Evolutionary conservation across 2,888 invertebrate species (phyloP).

Genomic region (Nomada hirtipes): DNA sequence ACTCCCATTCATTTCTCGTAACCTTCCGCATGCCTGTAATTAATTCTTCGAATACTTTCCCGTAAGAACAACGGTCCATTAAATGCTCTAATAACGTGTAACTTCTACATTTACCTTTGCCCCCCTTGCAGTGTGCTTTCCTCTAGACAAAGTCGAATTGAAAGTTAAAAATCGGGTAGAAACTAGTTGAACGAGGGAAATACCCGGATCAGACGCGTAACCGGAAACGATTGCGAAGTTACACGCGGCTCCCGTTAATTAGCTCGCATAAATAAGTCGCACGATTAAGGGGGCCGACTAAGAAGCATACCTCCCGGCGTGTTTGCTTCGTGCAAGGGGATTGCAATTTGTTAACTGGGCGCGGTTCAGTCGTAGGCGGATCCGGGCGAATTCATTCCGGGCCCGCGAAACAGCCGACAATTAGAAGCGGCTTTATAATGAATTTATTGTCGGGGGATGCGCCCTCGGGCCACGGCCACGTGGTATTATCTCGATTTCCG

Average conservation of each 20-base stretch:
- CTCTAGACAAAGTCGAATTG: too few relatives aligned
- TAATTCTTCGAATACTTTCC: neutral
- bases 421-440: conserved; percentile 62
- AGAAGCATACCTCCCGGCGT: conserved; percentile 63
- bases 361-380: conserved; percentile 68
- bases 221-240: conserved; percentile 48
- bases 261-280: conserved; percentile 67
- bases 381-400: conserved; percentile 61
- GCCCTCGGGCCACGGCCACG: conserved; percentile 22
- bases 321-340: conserved; percentile 65
- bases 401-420: conserved; percentile 56
- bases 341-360: conserved; percentile 69
- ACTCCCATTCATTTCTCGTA: too few relatives aligned
- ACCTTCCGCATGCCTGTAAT: neutral
- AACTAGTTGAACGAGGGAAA: neutral
- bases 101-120: neutral
- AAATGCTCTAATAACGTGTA: neutral
- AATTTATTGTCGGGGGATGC: conserved; percentile 54
- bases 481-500: conserved; percentile 42
- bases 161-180: neutral
- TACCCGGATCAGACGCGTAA: neutral
- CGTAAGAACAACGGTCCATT: neutral
- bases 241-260: conserved; percentile 63
- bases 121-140: too few relatives aligned
- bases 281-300: conserved; percentile 62